Evolutionary conservation across 1,140 invertebrate species (phyloP), one percentile per base, ranked within the genome.

Genomic region (Araneus ventricosus): DNA sequence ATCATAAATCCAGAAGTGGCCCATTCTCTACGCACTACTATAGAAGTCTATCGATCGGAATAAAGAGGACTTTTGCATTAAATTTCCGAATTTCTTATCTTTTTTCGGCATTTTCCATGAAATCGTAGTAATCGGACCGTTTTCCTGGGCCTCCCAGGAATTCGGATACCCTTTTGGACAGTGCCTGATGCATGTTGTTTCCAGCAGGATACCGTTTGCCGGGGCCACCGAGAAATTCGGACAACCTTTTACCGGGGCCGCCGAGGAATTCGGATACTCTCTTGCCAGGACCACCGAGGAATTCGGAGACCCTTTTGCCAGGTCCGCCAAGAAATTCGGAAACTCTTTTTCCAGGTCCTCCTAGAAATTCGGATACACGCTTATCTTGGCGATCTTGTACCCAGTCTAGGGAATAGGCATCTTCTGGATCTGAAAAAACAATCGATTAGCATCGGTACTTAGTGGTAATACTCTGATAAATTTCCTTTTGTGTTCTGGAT

Each of bases 271-370:
- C 89, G 10, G 88, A 93, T 1, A 91, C 85, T 75, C 94, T 52
- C 61, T 94, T 94, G 30, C 94, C 93, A 0, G 94, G 94, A 14
- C 94, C 94, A 34, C 94, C 94, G 24, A 94, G 93, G 57, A 94
- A 95, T 86, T 94, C 94, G 30, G 94, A 94, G n/a, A 94, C 82
- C 63, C 94, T 79, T 57, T 95, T 95, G 8, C 94, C 94, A 8
- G 94, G 94, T 70, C 94, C 94, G 14, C 94, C 94, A 4, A 95
- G 92, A 79, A 95, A 95, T 86, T 95, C 94, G n/a, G 94, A 94
- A 39, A 94, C 94, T 91, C 94, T 94, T 90, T 94, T 94, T 45
- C 94, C 94, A n/a, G 94, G 94, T 84, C 94, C 94, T 24, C 94
- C 94, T 4, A 94, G 61, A 70, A 94, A 94, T 92, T 94, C 94